Evolutionary conservation across 2,113 vertebrate genomes (phyloP).

Genomic region (Forbesichthys papilliferus): DNA sequence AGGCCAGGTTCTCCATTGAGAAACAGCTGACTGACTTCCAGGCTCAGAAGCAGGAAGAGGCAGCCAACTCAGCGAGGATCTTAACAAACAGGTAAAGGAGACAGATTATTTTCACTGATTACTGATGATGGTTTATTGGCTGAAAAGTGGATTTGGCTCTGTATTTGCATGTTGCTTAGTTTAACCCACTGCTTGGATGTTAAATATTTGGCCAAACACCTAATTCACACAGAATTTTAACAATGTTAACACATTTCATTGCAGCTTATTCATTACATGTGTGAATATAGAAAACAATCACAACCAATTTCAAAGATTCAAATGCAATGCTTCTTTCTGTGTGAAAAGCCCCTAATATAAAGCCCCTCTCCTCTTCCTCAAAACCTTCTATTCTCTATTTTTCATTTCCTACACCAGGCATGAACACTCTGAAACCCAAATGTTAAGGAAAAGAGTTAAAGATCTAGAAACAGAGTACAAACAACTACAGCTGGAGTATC

Average conservation of each 20-base stretch:
- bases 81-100: conserved; percentile 69
- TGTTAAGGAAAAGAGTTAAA: conserved; percentile 83
- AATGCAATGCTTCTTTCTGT: conserved; percentile 46
- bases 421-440: conserved; percentile 80
- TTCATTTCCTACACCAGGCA: conserved; percentile 76
- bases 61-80: conserved; percentile 64
- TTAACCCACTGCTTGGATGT: conserved; percentile 1
- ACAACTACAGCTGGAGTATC: conserved; percentile 82
- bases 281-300: neutral
- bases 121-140: conserved; percentile 4
- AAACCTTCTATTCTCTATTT: conserved; percentile 43
- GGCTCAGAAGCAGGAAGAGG: conserved; percentile 77
- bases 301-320: neutral
- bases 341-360: conserved; percentile 25
- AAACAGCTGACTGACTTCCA: conserved; percentile 76
- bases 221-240: neutral
- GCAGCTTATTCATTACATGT: neutral
- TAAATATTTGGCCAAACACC: neutral
- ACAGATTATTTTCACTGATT: neutral
- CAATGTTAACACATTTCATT: conserved; percentile 2
- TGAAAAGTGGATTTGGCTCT: neutral
- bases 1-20: conserved; percentile 71
- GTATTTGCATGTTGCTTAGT: conserved; percentile 1
- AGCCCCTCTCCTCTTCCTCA: conserved; percentile 8
- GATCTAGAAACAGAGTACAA: conserved; percentile 83